Evolutionary conservation across 2,113 vertebrate species (phyloP), one percentile per base, ranked within the genome.

Genomic region (Hydrolagus affinis): DNA sequence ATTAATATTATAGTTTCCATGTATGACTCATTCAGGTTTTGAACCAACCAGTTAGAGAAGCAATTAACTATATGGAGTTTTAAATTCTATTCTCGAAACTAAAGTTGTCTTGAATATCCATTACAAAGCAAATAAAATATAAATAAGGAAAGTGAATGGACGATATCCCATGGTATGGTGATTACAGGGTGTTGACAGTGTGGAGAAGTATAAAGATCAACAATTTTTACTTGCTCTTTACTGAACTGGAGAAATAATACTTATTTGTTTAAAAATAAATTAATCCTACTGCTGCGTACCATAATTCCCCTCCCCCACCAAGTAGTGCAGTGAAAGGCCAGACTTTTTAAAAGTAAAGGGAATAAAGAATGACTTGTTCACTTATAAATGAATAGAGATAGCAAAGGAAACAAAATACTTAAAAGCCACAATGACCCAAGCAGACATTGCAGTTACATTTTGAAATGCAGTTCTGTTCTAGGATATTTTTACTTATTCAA

Each of bases 81-180:
- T 83, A 83, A 83, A 19, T 83, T 83, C 78, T 62, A 83, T 66
- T 83, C 78, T 64, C 30, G 78, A 83, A 83, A 83, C 25, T 83
- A 62, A 83, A 83, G 78, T 15, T 30, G 32, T 62, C 77, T 83
- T 15, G 62, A 83, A 83, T 83, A 83, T 83, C 78, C 25, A 66
- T 83, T 83, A 68, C 78, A 83, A 60, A 83, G 17, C 78, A 66
- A 83, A 83, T 83, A 64, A 83, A 83, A 83, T 83, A 83, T 83
- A 83, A 83, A 83, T 83, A 83, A 83, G 78, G 78, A 6, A 83
- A 66, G 78, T 83, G 78, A 83, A 83, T 83, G 32, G 66, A 64
- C 32, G 60, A 83, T 30, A 83, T 44, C 25, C 62, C 62, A 83
- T 25, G 19, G 23, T 66, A 83, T 30, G 25, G 14, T 83, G 28